These are phyloP conservation scores for Catharus ustulatus DNA, from an alignment of 2,797 vertebrate genomes.

Conservation along the genomic window DNA sequence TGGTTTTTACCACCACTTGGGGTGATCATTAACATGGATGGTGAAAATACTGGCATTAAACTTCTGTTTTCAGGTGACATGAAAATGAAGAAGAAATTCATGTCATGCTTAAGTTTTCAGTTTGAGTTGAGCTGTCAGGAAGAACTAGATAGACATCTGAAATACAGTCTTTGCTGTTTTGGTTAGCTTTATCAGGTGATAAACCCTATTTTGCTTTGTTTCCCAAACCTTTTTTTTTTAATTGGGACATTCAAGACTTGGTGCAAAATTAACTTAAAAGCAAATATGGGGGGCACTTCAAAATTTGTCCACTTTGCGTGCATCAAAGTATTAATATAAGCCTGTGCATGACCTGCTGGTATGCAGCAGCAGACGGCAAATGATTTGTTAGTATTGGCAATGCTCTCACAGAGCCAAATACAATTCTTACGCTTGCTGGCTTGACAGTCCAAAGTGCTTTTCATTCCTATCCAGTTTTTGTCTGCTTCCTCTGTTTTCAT, in stretches of 20 bases:
- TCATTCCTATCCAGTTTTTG: neutral
- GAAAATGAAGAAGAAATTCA: neutral
- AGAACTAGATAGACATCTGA: neutral
- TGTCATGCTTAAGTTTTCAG: neutral
- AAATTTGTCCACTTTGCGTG: neutral
- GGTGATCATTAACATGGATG: neutral
- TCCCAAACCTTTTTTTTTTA: neutral
- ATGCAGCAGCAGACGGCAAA: neutral
- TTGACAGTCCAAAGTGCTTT: neutral
- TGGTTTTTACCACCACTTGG: neutral
- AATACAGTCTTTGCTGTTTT: neutral
- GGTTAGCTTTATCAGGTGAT: neutral
- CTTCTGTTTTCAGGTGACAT: neutral
- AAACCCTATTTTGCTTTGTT: neutral
- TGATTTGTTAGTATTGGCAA: neutral
- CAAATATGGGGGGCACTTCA: neutral
- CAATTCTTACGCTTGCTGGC: neutral
- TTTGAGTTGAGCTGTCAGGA: neutral
- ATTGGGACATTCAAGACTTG: neutral
- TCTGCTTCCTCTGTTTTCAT: neutral
- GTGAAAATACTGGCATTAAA: neutral
- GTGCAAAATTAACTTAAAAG: neutral
- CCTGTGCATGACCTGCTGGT: neutral
- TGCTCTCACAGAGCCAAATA: neutral
- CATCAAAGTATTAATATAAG: neutral